Percentiles rank a stretch among this genome's conserved stretches.
Evolutionary conservation across 2,113 vertebrate genomes (phyloP).

Genomic region (Platichthys flesus): DNA sequence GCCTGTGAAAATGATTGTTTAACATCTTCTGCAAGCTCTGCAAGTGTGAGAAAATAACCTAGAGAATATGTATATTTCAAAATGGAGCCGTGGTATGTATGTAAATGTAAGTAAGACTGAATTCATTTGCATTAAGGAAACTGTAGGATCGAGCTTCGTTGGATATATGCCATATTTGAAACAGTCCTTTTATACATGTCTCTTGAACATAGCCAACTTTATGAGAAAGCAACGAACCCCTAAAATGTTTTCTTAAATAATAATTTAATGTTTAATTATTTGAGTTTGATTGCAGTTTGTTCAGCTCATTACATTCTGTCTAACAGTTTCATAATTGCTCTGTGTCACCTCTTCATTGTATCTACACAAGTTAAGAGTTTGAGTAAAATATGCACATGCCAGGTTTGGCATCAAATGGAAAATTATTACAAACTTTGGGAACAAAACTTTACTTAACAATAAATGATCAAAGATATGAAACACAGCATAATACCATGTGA

Average conservation of each 20-base stretch:
- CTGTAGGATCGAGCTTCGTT: neutral
- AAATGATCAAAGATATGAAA: too few relatives aligned
- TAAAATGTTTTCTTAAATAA: too few relatives aligned
- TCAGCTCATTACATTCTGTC: too few relatives aligned
- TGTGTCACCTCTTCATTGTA: too few relatives aligned
- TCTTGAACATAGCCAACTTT: neutral
- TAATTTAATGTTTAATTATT: too few relatives aligned
- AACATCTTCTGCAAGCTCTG: neutral
- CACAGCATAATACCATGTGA: too few relatives aligned
- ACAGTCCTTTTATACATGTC: neutral
- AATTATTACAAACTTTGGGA: too few relatives aligned
- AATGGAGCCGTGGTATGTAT: neutral
- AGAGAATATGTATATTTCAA: neutral
- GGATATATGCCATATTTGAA: neutral
- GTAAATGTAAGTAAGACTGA: neutral
- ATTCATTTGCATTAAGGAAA: neutral
- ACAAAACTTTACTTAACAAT: too few relatives aligned
- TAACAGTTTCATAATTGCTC: too few relatives aligned
- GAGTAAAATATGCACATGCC: neutral
- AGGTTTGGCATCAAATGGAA: neutral
- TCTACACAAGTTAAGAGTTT: neutral
- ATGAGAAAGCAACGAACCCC: neutral
- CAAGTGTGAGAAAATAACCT: neutral
- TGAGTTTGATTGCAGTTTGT: too few relatives aligned
- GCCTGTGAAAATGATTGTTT: neutral